Conservation (phyloP, 2,888 invertebrate genomes). For the Rhorus exstirpatorius region DNA sequence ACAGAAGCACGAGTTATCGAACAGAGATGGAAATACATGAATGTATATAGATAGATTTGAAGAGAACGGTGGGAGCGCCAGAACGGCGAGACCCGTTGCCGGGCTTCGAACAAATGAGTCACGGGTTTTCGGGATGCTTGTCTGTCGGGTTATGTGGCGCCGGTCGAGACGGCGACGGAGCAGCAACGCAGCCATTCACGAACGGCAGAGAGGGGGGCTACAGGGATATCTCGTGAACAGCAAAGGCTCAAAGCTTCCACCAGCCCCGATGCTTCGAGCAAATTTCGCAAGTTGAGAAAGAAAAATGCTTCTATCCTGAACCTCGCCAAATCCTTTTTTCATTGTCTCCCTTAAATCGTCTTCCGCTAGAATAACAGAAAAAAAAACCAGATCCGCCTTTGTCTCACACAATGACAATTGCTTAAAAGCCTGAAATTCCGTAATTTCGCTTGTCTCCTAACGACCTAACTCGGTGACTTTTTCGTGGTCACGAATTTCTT, state of each 20-base stretch:
- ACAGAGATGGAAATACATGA: slow-evolving; percentile 12
- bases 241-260: slow-evolving; percentile 37
- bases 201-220: neutral
- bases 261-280: slow-evolving; percentile 20
- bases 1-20: slow-evolving; percentile 54
- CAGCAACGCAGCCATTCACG: slow-evolving; percentile 38
- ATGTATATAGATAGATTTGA: slow-evolving; percentile 25
- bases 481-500: too few relatives aligned
- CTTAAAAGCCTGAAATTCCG: too few relatives aligned
- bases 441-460: too few relatives aligned
- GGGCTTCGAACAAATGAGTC: slow-evolving; percentile 62
- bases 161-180: slow-evolving; percentile 56
- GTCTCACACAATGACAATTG: too few relatives aligned
- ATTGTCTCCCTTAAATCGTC: neutral
- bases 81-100: slow-evolving; percentile 55
- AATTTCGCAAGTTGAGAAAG: neutral
- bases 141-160: slow-evolving; percentile 41
- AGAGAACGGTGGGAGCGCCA: slow-evolving; percentile 42
- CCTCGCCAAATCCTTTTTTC: neutral
- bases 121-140: slow-evolving; percentile 40
- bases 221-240: slow-evolving; percentile 37
- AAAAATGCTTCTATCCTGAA: neutral
- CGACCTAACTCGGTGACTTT: too few relatives aligned
- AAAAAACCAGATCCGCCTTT: too few relatives aligned
- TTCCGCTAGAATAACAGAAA: neutral